Evolutionary conservation across 2,888 invertebrate species (phyloP).

Genomic region (Drosophila birchii): DNA sequence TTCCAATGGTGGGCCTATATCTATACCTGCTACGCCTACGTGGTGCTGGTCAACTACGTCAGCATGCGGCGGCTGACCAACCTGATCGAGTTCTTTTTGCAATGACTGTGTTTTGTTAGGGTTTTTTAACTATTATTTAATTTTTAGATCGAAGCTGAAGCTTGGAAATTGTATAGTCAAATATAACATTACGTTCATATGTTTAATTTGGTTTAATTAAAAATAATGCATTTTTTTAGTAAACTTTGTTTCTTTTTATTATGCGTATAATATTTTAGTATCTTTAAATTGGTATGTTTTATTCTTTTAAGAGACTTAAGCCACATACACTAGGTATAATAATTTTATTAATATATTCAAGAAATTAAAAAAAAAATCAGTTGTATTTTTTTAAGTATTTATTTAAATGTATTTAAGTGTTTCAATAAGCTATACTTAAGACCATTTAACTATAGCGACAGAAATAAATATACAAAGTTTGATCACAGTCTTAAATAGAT

Average conservation of each 20-base stretch:
- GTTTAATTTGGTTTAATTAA: background rate
- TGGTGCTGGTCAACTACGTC: constrained; percentile 81
- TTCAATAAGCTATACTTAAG: background rate
- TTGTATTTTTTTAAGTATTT: background rate
- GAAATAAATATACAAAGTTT: too few species aligned
- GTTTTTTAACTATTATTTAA: background rate
- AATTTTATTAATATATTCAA: too few species aligned
- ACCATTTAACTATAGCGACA: background rate
- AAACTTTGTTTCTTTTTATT: background rate
- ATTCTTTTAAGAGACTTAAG: too few species aligned
- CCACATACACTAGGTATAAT: too few species aligned
- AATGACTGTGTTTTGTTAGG: constrained; percentile 34
- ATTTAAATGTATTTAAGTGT: background rate
- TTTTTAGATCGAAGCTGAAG: background rate
- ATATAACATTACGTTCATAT: background rate
- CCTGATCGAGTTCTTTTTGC: constrained; percentile 79
- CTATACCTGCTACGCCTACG: constrained; percentile 82
- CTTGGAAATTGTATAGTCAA: background rate
- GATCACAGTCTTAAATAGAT: too few species aligned
- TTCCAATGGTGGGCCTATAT: constrained; percentile 84
- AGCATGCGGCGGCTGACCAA: constrained; percentile 75
- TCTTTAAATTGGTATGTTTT: too few species aligned
- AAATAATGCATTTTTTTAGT: background rate
- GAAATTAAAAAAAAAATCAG: too few species aligned
- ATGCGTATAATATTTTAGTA: background rate